Evolutionary conservation across 2,888 invertebrate species (phyloP), one percentile per base, ranked within the genome.

Genomic region (Napeogenes sylphis): DNA sequence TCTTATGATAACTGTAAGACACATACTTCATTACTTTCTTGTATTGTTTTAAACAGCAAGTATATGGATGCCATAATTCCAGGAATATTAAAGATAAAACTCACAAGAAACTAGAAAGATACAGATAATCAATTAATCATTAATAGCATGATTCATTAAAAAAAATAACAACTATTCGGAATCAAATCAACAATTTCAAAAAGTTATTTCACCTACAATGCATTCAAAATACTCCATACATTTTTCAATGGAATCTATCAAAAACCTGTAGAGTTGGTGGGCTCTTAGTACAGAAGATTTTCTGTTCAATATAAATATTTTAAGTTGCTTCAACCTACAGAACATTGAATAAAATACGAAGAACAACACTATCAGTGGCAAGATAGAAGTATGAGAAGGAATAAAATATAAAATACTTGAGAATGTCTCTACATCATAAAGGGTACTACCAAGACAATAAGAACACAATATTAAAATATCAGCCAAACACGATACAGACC

Each of bases 41-140:
- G 51, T 10, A 51, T 51, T 10, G 51, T 30, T 30, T 51, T 30
- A 30, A 51, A 30, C 10, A 51, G 30, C 10, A 30, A 51, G 51
- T 51, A 51, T 10, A 51, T 51, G 10, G 51, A 51, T 51, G 51
- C 51, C 30, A 51, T 51, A 30, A 51, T 30, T 3, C 51, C 51
- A 30, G 51, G 51, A 30, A 51, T 51, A 51, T 51, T 51, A 51
- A 51, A 51, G 30, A 51, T 6, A 30, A 51, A 30, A 12, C 30
- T 30, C 12, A 51, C 10, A 30, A 51, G 8, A 30, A 30, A 51
- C 51, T 51, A 51, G 12, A 51, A 51, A 51, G 4, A 47, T 4
- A 47, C 6, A 21, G 21, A 21, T 21, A 21, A 21, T 21, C 21
- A 21, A 21, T 21, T 21, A 21, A 21, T 1, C 21, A 21, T 21